Evolutionary conservation across 2,113 vertebrate species (phyloP).

Genomic region (Recurvirostra avosetta): DNA sequence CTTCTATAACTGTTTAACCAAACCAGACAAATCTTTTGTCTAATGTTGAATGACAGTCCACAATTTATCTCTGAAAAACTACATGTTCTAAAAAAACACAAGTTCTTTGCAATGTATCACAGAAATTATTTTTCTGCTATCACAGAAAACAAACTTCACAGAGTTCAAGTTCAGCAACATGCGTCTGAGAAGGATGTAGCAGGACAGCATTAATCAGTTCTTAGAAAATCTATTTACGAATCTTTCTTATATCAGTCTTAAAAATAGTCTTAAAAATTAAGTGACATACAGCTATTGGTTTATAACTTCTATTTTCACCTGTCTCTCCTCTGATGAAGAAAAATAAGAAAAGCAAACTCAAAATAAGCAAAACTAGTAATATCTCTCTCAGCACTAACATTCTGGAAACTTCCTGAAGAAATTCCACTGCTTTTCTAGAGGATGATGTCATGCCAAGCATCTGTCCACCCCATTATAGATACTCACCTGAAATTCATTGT

Average conservation of each 20-base stretch:
- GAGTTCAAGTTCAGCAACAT: not conserved
- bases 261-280: not conserved
- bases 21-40: not conserved
- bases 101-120: not conserved
- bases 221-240: not conserved
- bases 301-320: not conserved
- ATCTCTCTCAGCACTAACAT: not conserved
- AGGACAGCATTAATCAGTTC: not conserved
- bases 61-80: not conserved
- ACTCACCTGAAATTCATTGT: not conserved
- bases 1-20: not conserved
- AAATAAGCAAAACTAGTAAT: not conserved
- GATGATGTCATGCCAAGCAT: not conserved
- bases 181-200: not conserved
- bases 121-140: not conserved
- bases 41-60: not conserved
- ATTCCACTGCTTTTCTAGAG: not conserved
- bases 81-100: not conserved
- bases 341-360: not conserved
- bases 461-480: not conserved
- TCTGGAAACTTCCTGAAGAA: not conserved
- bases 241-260: not conserved
- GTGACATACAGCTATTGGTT: not conserved
- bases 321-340: not conserved
- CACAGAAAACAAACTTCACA: not conserved